Conservation (phyloP, 2,797 vertebrate genomes). For the Falco berigora region DNA sequence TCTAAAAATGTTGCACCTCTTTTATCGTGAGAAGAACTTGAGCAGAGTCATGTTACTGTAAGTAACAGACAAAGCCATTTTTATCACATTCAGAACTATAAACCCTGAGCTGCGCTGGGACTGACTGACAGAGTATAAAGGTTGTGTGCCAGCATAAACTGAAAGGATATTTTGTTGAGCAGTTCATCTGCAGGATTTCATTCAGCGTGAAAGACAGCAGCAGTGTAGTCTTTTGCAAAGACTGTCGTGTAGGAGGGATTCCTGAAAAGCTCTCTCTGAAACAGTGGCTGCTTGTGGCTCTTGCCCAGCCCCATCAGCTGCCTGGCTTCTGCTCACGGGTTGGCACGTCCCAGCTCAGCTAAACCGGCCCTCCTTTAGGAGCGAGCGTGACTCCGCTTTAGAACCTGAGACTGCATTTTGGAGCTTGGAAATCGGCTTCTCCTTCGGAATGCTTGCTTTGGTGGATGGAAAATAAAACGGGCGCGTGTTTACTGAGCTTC, state of each 20-base stretch:
- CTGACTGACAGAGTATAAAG: not conserved
- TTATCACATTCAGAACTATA: conserved; percentile 7
- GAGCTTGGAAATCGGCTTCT: not conserved
- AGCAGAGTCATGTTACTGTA: not conserved
- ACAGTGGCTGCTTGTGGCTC: conserved; percentile 45
- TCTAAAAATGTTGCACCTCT: not conserved
- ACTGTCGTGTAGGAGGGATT: conserved; percentile 38
- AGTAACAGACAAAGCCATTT: conserved; percentile 20
- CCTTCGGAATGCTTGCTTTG: not conserved
- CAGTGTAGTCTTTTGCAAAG: conserved; percentile 51
- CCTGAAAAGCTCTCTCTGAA: conserved; percentile 47
- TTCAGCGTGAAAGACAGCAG: conserved; percentile 26
- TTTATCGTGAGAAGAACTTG: conserved; percentile 7
- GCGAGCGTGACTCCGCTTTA: not conserved
- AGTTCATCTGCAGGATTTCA: conserved; percentile 37
- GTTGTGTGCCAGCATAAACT: conserved; percentile 14
- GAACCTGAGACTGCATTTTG: not conserved
- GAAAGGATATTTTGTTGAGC: conserved; percentile 53
- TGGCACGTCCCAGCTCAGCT: not conserved
- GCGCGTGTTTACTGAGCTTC: not conserved
- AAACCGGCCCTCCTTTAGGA: not conserved
- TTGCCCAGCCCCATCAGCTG: conserved; percentile 40
- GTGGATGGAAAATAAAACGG: not conserved
- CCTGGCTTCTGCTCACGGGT: conserved; percentile 28
- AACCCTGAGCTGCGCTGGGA: not conserved